These are phyloP conservation scores for Chelon auratus DNA, from an alignment of 2,797 vertebrate species.

Conservation along the genomic window DNA sequence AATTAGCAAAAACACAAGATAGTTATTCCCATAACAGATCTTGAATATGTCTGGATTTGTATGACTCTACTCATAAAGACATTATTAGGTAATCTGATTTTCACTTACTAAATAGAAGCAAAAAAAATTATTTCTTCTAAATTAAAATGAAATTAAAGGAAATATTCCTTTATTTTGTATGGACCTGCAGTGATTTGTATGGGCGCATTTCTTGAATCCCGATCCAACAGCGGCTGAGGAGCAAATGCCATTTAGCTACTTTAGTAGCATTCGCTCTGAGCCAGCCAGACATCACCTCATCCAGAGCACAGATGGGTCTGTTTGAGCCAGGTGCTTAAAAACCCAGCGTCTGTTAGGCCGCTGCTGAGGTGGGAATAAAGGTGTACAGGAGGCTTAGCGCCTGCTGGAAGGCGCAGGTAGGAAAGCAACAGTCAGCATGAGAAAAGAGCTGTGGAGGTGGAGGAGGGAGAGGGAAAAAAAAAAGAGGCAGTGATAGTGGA, in stretches of 20 bases:
- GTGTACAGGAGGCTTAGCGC: constrained; percentile 51
- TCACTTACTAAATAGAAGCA: not conserved
- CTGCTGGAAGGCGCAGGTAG: constrained; percentile 63
- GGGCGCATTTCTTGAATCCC: constrained; percentile 36
- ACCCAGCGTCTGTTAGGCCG: constrained; percentile 54
- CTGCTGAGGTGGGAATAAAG: constrained; percentile 60
- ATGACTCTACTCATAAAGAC: too few species aligned
- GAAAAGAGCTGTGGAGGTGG: constrained; percentile 27
- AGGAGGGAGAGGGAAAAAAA: not conserved
- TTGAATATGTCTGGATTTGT: not conserved
- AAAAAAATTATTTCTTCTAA: not conserved
- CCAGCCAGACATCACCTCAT: constrained; percentile 68
- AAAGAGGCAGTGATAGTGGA: constrained; percentile 34
- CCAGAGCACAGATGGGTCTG: constrained; percentile 66
- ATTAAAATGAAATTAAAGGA: constrained; percentile 5
- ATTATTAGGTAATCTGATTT: not conserved
- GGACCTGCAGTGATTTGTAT: constrained; percentile 36
- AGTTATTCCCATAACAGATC: not conserved
- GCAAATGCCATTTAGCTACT: constrained; percentile 61
- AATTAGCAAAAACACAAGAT: not conserved
- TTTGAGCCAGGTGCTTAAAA: constrained; percentile 71
- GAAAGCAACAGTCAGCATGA: constrained; percentile 56
- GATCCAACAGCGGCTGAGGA: constrained; percentile 37
- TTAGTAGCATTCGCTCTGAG: constrained; percentile 55
- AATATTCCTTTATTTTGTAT: not conserved